Percentiles rank a stretch among this genome's conserved stretches.
phyloP scores from a whole-genome alignment of 2,797 vertebrate species.

The Melanogrammus aeglefinus region DNA sequence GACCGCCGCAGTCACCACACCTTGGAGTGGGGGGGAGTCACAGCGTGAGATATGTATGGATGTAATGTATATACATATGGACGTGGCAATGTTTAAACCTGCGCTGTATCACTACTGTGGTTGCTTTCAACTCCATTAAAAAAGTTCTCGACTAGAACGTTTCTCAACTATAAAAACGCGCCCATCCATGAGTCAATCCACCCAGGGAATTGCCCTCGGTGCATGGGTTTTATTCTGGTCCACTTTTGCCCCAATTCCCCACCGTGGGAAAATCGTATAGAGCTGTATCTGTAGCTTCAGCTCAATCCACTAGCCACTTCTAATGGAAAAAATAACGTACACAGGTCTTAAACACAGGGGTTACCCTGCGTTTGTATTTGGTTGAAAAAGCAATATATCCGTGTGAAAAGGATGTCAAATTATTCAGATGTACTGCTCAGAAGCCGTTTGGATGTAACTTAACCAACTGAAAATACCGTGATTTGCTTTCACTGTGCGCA shows the following conservation, averaged over 20 bases:
- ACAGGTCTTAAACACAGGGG: not conserved
- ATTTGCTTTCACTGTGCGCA: not conserved
- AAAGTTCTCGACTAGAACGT: not conserved
- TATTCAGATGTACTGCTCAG: too few relatives aligned
- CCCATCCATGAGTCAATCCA: not conserved
- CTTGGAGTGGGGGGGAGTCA: constrained; percentile 64
- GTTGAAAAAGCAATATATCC: not conserved
- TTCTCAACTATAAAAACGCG: not conserved
- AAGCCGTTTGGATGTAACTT: too few relatives aligned
- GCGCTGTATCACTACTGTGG: not conserved
- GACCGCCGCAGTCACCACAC: constrained; percentile 89
- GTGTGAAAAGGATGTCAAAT: not conserved
- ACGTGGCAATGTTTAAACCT: too few relatives aligned
- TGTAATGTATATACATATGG: too few relatives aligned
- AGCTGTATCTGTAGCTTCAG: not conserved
- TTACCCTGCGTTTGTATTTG: not conserved
- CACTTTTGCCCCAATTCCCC: not conserved
- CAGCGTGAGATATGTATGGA: too few relatives aligned
- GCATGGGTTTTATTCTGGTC: not conserved
- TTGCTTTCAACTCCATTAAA: not conserved
- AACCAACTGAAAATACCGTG: too few relatives aligned
- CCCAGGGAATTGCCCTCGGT: not conserved
- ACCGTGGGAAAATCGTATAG: not conserved
- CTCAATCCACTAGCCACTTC: not conserved
- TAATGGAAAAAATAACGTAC: not conserved